Base-by-base conservation (phyloP, 2,797 vertebrate genomes). In the Epinephelus malabaricus region DNA sequence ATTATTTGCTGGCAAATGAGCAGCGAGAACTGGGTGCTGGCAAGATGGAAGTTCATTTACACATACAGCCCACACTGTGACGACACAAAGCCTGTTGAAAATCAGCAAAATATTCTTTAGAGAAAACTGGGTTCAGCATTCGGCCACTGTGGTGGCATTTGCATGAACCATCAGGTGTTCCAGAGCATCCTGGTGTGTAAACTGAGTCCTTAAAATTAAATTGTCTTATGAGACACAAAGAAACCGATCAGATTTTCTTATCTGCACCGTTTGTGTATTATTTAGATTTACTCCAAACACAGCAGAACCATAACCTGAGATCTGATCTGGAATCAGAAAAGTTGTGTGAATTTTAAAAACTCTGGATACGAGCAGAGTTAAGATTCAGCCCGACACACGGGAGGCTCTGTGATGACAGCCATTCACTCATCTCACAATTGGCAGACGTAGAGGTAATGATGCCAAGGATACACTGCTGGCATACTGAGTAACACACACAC, bases 371-470 rank as follows among this genome's bases (percentile, higher is more conserved):
- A 55, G 51, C 27, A 49, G 49, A 62, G 73, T 71, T 54, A 70
- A 77, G 11, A 73, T 64, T 54, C 49, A 73, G 17, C 10, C 55
- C 14, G 6, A n/a, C 61, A 15, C 62, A 56, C 19, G 2, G 11
- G 4, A 43, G 17, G 43, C 47, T 53, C 45, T 49, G 58, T 27
- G 46, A 71, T 50, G 69, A 71, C 84, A 63, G 72, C n/a, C 58
- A 54, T 43, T 83, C 77, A 55, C 47, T 76, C 63, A 56, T 68
- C 51, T 72, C 46, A 63, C 56, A 68, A 34, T 6, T 51, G 56
- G 67, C 66, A 79, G 50, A 58, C 13, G 25, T 15, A 34, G 19
- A 43, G 19, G 60, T 60, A 65, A 70, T 53, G 65, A 65, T 50
- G 66, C 60, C 59, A 58, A 50, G n/a, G 17, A 72, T 11, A 27